These are phyloP conservation scores for Oophaga sylvatica DNA, from an alignment of 2,797 vertebrate genomes.

Conservation along the genomic window DNA sequence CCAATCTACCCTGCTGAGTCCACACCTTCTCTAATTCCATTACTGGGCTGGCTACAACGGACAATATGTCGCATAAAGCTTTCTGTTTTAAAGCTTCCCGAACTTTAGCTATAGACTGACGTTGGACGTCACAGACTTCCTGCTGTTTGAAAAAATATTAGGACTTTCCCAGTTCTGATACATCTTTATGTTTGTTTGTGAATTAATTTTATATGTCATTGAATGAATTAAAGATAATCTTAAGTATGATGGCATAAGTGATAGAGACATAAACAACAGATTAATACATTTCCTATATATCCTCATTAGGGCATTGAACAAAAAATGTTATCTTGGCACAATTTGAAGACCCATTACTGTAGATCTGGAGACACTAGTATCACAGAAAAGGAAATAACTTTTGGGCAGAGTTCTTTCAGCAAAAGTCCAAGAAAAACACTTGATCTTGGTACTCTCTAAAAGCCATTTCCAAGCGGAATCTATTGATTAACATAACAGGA, in stretches of 20 bases:
- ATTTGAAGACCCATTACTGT: not conserved
- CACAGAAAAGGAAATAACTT: not conserved
- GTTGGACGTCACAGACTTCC: too few species aligned
- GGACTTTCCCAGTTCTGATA: too few species aligned
- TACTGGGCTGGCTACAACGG: too few species aligned
- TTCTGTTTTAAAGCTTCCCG: too few species aligned
- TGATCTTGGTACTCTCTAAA: not conserved
- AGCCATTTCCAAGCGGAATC: not conserved
- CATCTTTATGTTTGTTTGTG: not conserved
- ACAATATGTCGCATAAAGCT: too few species aligned
- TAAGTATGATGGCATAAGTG: not conserved
- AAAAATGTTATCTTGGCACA: not conserved
- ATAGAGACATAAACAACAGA: not conserved
- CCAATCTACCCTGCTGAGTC: too few species aligned
- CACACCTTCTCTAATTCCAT: too few species aligned
- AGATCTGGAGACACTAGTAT: not conserved
- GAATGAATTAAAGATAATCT: not conserved
- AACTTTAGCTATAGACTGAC: too few species aligned
- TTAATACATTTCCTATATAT: not conserved
- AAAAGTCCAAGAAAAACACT: not conserved
- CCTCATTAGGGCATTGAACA: not conserved
- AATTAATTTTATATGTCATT: not conserved
- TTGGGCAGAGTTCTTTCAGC: not conserved
- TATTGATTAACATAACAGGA: conserved; percentile 9
- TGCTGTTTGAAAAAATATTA: too few species aligned